Evolutionary conservation across 1,140 invertebrate genomes (phyloP), one percentile per base, ranked within the genome.

Genomic region (Lepidurus apus): DNA sequence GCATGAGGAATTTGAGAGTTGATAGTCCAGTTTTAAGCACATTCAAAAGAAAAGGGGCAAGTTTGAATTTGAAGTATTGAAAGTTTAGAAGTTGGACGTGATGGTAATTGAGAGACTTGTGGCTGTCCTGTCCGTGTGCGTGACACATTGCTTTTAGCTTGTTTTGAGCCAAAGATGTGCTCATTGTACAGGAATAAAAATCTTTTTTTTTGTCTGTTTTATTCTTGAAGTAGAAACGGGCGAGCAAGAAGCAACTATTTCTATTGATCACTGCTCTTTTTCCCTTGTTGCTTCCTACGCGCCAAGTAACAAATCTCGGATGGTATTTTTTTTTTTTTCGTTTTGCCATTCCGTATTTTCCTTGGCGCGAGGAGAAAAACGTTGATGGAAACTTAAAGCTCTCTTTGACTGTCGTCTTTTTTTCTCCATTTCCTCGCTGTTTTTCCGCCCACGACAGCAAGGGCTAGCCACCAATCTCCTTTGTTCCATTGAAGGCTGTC

Each of bases 221-320:
- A 34, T 21, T 65, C 21, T 65, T 21, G 17, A 21, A 65, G 53
- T 65, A 21, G 53, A 65, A 21, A 65, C 21, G 21, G 53, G 53
- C n/a, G 21, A 65, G 53, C 53, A 17, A 47, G 45, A 4, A 47
- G 45, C 45, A 21, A 8, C 53, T 13, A n/a, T 65, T 65, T 21
- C 10, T 65, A 65, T 65, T 65, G 53, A 65, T 65, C 53, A 65
- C 43, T 26, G 76, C 76, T 77, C 76, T 77, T 47, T 47, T 34
- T 26, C 43, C 53, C 24, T 43, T 42, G 45, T 77, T 76, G 65
- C 42, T 65, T 47, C 76, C 45, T 77, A 45, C 42, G 34, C 65
- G 42, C 76, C 44, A 65, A 65, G n/a, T 77, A 34, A 53, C 76
- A 53, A 7, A 65, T 77, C 65, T 24, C 26, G 34, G 21, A 77